These are phyloP conservation scores for Mesitornis unicolor DNA, from an alignment of 2,113 vertebrate genomes.

Conservation along the genomic window DNA sequence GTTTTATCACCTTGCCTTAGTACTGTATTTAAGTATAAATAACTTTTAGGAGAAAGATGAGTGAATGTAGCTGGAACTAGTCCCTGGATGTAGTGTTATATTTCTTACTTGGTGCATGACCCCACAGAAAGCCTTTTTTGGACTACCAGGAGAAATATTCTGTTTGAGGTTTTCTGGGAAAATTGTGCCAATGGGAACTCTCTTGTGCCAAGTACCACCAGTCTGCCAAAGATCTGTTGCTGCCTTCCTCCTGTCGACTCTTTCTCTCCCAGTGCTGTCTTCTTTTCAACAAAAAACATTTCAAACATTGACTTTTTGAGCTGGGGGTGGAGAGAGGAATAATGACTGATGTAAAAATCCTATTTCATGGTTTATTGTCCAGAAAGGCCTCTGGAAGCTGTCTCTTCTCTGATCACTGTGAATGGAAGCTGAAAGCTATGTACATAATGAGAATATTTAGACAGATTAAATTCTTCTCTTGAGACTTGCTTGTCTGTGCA, in stretches of 20 bases:
- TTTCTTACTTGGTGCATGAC: neutral
- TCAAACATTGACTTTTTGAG: slow-evolving; percentile 3
- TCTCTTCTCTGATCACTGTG: neutral
- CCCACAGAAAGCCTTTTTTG: neutral
- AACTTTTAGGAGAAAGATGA: neutral
- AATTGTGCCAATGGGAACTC: slow-evolving; percentile 20
- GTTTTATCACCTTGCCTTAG: neutral
- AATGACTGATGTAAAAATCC: slow-evolving; percentile 49
- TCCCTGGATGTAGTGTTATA: neutral
- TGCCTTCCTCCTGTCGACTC: slow-evolving; percentile 24
- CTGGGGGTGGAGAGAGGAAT: neutral
- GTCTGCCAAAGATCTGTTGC: slow-evolving; percentile 36
- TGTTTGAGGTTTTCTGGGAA: slow-evolving; percentile 40
- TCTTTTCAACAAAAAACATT: neutral
- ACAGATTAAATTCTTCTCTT: slow-evolving; percentile 36
- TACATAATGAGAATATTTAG: slow-evolving; percentile 50
- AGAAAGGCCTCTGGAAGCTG: slow-evolving; percentile 39
- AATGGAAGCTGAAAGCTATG: slow-evolving; percentile 34
- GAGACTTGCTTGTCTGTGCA: slow-evolving; percentile 3
- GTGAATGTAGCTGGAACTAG: neutral
- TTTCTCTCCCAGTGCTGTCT: neutral
- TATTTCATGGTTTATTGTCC: slow-evolving; percentile 39
- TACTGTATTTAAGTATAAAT: neutral
- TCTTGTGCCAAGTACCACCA: slow-evolving; percentile 33
- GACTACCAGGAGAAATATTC: neutral